Conservation (phyloP, 2,113 vertebrate genomes). For the Helogale parvula region DNA sequence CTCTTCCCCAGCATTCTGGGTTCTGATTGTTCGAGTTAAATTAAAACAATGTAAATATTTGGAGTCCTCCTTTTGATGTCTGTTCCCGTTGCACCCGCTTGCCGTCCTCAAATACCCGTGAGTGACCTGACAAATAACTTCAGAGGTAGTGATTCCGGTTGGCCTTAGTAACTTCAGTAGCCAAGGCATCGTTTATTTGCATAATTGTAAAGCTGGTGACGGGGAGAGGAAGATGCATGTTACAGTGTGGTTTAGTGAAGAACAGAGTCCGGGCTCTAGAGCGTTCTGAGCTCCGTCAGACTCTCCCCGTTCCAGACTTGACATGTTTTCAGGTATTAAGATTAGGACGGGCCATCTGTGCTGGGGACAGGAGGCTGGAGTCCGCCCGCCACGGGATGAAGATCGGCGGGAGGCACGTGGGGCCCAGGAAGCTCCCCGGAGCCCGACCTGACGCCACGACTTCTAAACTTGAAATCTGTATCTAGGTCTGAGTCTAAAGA, state of each 20-base stretch:
- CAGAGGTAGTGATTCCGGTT: too few species aligned
- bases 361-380: too few species aligned
- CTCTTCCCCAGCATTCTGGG: background rate
- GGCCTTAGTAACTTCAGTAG: background rate
- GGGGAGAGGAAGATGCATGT: rapidly evolving
- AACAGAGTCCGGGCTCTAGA: too few species aligned
- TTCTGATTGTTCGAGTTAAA: background rate
- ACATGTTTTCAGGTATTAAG: background rate
- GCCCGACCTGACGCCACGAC: background rate
- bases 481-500: background rate
- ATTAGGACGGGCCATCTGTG: background rate
- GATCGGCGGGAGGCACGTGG: rapidly evolving
- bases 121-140: background rate
- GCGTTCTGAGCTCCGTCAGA: rapidly evolving
- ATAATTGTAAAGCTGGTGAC: background rate
- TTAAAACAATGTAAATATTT: background rate
- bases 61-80: background rate
- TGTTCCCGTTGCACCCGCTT: rapidly evolving
- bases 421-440: rapidly evolving
- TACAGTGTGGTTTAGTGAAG: rapidly evolving
- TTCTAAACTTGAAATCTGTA: background rate
- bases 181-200: background rate
- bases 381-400: too few species aligned
- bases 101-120: background rate
- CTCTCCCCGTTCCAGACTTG: too few species aligned